Conservation (phyloP, 2,113 vertebrate species). For the Nanorana parkeri region DNA sequence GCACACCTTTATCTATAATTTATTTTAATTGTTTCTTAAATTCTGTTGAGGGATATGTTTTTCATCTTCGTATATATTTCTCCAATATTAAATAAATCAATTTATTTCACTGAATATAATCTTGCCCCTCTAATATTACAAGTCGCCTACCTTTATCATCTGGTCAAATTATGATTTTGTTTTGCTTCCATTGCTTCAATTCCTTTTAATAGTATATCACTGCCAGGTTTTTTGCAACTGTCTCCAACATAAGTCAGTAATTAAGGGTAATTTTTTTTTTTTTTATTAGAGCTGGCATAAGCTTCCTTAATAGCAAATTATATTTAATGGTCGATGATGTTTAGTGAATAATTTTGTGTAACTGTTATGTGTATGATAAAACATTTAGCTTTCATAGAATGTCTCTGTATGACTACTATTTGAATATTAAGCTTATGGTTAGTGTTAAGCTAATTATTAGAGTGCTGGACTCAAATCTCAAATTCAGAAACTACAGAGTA, state of each 20-base stretch:
- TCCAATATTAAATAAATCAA: no score
- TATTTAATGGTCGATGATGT: slow-evolving; percentile 34
- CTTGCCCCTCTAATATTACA: no score
- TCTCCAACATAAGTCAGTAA: slow-evolving; percentile 41
- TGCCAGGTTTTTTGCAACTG: not conserved
- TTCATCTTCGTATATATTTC: no score
- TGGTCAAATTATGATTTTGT: no score
- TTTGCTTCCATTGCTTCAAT: no score
- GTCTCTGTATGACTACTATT: not conserved
- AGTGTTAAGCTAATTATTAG: not conserved
- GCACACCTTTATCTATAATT: no score
- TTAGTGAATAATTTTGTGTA: slow-evolving; percentile 34
- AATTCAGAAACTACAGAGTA: not conserved
- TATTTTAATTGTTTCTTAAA: no score
- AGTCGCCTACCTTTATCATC: no score
- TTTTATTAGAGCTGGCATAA: slow-evolving; percentile 37
- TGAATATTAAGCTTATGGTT: not conserved
- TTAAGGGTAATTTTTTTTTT: slow-evolving; percentile 33
- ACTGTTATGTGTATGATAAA: slow-evolving; percentile 6
- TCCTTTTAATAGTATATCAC: not conserved
- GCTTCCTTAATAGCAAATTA: not conserved
- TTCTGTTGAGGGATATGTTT: no score
- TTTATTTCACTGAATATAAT: no score
- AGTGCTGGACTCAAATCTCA: not conserved
- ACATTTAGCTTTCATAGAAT: not conserved